phyloP scores from a whole-genome alignment of 1,140 invertebrate species.

The Pseudachorutes palmiensis region DNA sequence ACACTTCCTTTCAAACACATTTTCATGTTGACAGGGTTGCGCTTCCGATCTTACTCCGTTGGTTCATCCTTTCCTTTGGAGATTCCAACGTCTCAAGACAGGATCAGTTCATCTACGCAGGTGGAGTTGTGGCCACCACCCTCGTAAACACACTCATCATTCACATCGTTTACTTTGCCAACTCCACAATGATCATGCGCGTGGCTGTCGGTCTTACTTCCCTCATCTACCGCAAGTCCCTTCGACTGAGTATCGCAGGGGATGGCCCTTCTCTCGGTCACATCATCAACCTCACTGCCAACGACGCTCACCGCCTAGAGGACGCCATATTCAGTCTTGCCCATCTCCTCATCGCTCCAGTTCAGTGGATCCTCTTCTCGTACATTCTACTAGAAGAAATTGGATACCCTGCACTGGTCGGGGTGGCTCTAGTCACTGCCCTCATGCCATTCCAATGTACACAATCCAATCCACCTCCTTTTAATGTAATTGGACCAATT shows the following conservation, averaged over 20 bases:
- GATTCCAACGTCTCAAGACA: neutral
- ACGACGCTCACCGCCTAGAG: neutral
- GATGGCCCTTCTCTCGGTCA: neutral
- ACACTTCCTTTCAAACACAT: no score
- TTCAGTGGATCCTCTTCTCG: neutral
- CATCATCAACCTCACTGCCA: neutral
- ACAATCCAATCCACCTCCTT: neutral
- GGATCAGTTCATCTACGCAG: conserved; percentile 26
- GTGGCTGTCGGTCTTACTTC: conserved; percentile 67
- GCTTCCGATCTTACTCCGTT: neutral
- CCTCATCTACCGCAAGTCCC: conserved; percentile 57
- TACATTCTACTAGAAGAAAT: conserved; percentile 3
- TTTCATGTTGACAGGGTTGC: no score
- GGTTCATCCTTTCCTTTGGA: neutral
- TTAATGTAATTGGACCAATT: neutral
- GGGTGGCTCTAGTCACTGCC: neutral
- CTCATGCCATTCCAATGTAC: neutral
- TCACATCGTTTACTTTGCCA: conserved; percentile 27
- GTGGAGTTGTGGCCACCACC: conserved; percentile 24
- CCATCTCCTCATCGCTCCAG: neutral
- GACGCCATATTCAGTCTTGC: neutral
- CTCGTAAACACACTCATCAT: conserved; percentile 25
- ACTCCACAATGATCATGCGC: conserved; percentile 62
- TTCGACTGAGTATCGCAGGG: neutral
- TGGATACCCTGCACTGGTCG: neutral